These are phyloP conservation scores for Aythya fuligula DNA, from an alignment of 2,797 vertebrate species.

Conservation along the genomic window DNA sequence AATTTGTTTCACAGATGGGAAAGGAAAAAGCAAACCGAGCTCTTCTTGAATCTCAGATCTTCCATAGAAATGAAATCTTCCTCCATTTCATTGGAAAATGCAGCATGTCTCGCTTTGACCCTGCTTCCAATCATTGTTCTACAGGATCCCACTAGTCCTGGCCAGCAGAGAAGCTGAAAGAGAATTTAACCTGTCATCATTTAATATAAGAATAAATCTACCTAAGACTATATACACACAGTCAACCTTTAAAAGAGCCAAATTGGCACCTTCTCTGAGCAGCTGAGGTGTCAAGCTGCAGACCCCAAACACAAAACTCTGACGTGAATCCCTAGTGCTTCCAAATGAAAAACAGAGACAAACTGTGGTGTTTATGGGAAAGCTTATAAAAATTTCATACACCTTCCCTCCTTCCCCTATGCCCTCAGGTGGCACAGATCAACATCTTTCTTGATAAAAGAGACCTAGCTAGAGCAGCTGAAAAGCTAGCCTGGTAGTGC, in stretches of 20 bases:
- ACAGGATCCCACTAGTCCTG: background rate
- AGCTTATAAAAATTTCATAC: background rate
- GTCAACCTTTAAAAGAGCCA: background rate
- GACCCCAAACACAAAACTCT: background rate
- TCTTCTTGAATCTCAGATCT: background rate
- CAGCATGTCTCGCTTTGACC: background rate
- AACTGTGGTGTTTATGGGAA: background rate
- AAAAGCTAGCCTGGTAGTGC: background rate
- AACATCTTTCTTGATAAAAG: background rate
- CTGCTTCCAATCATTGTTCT: background rate
- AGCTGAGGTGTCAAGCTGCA: background rate
- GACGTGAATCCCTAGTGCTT: rapidly evolving
- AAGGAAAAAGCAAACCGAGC: background rate
- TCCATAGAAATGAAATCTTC: background rate
- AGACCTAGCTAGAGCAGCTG: background rate
- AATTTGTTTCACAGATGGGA: background rate
- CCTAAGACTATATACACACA: background rate
- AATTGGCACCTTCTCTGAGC: background rate
- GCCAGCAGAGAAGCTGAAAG: background rate
- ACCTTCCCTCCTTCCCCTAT: rapidly evolving
- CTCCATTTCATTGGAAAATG: background rate
- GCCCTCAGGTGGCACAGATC: background rate
- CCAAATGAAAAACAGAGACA: background rate
- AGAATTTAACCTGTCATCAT: background rate
- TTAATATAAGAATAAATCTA: background rate